phyloP scores from a whole-genome alignment of 1,140 invertebrate genomes.

The Lithobius niger region DNA sequence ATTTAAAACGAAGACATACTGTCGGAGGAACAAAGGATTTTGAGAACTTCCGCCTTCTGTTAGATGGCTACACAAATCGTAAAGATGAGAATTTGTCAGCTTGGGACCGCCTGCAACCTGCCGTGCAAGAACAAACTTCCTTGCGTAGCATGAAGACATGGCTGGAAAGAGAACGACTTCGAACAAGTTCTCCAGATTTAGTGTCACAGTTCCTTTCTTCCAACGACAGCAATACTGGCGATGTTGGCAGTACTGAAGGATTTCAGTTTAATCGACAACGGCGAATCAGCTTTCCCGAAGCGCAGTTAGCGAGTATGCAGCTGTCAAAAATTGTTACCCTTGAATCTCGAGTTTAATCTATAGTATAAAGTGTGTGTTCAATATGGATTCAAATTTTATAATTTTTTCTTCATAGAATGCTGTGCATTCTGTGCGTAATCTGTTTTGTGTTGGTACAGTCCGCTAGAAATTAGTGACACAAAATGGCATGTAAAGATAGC shows the following conservation, averaged over 20 bases:
- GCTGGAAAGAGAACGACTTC: slow-evolving; percentile 36
- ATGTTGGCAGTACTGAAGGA: neutral
- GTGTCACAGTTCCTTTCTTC: neutral
- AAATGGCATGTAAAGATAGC: too few species aligned
- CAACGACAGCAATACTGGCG: neutral
- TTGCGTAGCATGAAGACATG: slow-evolving; percentile 27
- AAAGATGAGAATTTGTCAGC: neutral
- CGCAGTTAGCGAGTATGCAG: neutral
- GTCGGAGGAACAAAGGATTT: slow-evolving; percentile 79
- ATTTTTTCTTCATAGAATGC: too few species aligned
- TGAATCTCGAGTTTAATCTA: neutral
- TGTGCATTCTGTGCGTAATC: too few species aligned
- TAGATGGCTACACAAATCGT: slow-evolving; percentile 19
- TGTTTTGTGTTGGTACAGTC: too few species aligned
- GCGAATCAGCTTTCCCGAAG: neutral
- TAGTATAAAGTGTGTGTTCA: too few species aligned
- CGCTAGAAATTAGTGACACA: too few species aligned
- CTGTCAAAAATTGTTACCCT: neutral
- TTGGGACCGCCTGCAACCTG: neutral
- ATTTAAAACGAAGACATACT: slow-evolving; percentile 71
- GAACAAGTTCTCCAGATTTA: slow-evolving; percentile 48
- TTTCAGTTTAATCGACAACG: neutral
- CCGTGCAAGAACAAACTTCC: slow-evolving; percentile 27
- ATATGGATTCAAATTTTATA: too few species aligned
- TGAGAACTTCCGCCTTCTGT: slow-evolving; percentile 46